Conservation (phyloP, 2,797 vertebrate genomes). For the Smutsia gigantea region DNA sequence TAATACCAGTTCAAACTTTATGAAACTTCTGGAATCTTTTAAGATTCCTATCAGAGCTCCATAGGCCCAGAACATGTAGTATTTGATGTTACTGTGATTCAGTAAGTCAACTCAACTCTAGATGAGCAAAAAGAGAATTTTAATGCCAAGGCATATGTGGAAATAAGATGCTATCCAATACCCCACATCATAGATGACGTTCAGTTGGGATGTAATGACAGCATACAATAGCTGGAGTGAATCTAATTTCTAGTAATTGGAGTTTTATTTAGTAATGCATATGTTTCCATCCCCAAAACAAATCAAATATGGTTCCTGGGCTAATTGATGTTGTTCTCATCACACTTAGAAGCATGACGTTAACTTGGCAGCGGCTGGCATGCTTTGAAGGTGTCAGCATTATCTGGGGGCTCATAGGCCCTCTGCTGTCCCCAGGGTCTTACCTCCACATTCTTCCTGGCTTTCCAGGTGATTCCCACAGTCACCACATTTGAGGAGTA, state of each 20-base stretch:
- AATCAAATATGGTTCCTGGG: background rate
- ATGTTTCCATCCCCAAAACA: background rate
- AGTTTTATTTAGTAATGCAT: background rate
- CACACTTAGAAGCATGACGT: background rate
- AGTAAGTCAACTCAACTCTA: background rate
- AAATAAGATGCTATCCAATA: background rate
- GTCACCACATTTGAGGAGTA: background rate
- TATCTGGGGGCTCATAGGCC: fast-evolving
- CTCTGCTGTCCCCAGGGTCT: background rate
- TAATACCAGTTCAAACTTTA: background rate
- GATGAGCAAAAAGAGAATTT: background rate
- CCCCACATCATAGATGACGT: background rate
- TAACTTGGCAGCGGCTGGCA: background rate
- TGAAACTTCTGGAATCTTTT: background rate
- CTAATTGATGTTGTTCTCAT: background rate
- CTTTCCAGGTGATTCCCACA: background rate
- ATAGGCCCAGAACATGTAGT: background rate
- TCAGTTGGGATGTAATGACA: background rate
- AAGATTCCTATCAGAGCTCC: background rate
- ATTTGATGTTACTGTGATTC: background rate
- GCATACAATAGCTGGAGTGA: background rate
- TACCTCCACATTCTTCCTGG: background rate
- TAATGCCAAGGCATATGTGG: background rate
- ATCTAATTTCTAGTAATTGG: background rate
- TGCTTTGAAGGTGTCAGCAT: background rate